Base-by-base conservation (phyloP, 2,113 vertebrate species). In the Hippocampus abdominalis region DNA sequence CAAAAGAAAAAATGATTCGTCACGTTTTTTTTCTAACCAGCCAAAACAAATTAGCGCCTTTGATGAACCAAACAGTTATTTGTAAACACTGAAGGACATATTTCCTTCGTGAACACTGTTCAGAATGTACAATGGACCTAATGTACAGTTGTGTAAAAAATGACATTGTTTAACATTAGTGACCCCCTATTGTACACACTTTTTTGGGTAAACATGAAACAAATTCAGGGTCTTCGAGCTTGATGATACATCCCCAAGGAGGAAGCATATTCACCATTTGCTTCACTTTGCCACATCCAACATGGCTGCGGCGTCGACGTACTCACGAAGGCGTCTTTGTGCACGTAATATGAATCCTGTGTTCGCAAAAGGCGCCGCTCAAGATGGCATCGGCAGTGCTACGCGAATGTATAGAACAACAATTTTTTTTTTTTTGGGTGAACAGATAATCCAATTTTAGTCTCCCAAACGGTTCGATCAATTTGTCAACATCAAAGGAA, bases 21-120 rank as follows among this genome's bases (percentile, higher is more conserved):
- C 66, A 56, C 51, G 10, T 76, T 72, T 68, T 76, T 72, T 68
- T 56, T 56, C n/a, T 56, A 56, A 25, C 11, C 10, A 11, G 11
- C 20, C 3, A 54, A 23, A 8, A 3, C 53, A 23, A 23, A 23
- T n/a, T 54, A 8, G n/a, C 7, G n/a, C 9, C 11, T 25, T 27
- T 57, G 54, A 57, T 3, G 11, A 57, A 57, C 54, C 7, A 18
- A 49, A 44, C 8, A 2, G 9, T 44, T 44, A 11, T 13, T 13
- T 44, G 42, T 3, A 44, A 42, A 42, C 42, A 42, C 12, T 9
- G 9, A 42, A 44, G 42, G 12, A 44, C 42, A 7, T n/a, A n/a
- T 2, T 29, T 29, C 10, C 8, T 29, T 57, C 10, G 3, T 27
- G 18, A 54, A 54, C 8, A 12, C 23, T 27, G 13, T 12, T 59